Evolutionary conservation across 2,888 invertebrate genomes (phyloP), one percentile per base, ranked within the genome.

Genomic region (Deroplatys truncata): DNA sequence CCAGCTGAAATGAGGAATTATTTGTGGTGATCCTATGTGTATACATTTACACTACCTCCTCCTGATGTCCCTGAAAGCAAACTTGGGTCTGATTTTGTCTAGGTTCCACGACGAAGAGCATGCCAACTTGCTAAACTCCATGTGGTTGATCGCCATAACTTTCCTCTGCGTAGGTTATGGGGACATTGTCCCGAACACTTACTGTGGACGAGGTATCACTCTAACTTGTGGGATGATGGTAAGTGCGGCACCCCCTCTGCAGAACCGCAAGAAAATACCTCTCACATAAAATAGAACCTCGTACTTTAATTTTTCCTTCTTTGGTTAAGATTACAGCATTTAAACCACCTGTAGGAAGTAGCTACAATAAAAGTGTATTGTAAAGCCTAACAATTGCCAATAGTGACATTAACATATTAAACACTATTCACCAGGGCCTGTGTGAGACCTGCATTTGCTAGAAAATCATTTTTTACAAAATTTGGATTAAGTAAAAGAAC

Each of bases 91-190:
- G 86, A 88, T 89, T 89, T 89, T 89, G 85, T 84, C 83, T 88
- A 99, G 99, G 96, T 98, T 98, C 96, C 98, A 99, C 95, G 99
- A 99, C 94, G 98, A 98, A 95, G 98, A 98, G 85, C 99, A 99
- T 95, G 98, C 98, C 94, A 99, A 99, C 95, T 97, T 99, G 94
- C 96, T 98, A 94, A 99, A 99, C 96, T 98, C 99, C 93, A 99
- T 99, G 98, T 99, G 99, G 99, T 97, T 99, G 95, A 99, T 99
- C 94, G 99, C 99, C 93, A 99, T 99, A 94, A 99, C 99, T 93
- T 99, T 99, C 96, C 97, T 99, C 94, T 99, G 99, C 95, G 99
- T 99, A 93, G 99, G 99, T 94, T 99, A 99, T 95, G 99, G 99
- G 94, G 99, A 99, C 95, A 98, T 99, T 94, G 99, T 99, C 94